These are phyloP conservation scores for Ciconia nigra DNA, from an alignment of 2,797 vertebrate genomes.

Conservation along the genomic window DNA sequence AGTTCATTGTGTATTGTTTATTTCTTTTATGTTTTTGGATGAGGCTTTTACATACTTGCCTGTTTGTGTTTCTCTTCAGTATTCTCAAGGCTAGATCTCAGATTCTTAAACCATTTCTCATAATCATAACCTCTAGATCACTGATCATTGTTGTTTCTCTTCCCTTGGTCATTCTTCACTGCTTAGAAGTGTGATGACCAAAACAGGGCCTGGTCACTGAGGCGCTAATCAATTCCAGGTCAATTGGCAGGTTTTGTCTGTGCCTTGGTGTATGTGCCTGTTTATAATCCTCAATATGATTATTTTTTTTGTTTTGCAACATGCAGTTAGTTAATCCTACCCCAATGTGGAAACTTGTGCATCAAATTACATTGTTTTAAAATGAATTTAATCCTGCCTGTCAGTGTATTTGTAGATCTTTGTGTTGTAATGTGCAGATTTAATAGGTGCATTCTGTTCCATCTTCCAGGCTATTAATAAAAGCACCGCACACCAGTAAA, in stretches of 20 bases:
- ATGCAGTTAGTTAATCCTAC: background rate
- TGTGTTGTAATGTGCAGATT: background rate
- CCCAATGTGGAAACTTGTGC: background rate
- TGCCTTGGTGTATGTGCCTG: background rate
- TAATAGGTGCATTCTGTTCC: background rate
- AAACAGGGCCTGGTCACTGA: rapidly evolving
- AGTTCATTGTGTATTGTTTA: background rate
- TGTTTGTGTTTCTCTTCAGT: background rate
- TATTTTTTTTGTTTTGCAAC: background rate
- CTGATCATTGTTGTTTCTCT: rapidly evolving
- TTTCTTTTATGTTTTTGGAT: background rate
- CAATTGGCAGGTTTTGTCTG: background rate
- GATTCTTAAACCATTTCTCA: background rate
- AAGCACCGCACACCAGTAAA: background rate
- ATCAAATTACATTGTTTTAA: background rate
- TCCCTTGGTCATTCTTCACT: background rate
- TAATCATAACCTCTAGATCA: background rate
- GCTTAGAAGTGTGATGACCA: background rate
- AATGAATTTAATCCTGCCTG: background rate
- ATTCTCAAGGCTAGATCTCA: background rate
- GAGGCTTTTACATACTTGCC: background rate
- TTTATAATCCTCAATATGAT: background rate
- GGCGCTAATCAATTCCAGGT: too few relatives aligned
- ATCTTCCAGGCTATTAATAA: background rate
- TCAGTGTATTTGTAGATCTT: background rate